These are phyloP conservation scores for Sander vitreus DNA, from an alignment of 2,113 vertebrate genomes.

Conservation along the genomic window DNA sequence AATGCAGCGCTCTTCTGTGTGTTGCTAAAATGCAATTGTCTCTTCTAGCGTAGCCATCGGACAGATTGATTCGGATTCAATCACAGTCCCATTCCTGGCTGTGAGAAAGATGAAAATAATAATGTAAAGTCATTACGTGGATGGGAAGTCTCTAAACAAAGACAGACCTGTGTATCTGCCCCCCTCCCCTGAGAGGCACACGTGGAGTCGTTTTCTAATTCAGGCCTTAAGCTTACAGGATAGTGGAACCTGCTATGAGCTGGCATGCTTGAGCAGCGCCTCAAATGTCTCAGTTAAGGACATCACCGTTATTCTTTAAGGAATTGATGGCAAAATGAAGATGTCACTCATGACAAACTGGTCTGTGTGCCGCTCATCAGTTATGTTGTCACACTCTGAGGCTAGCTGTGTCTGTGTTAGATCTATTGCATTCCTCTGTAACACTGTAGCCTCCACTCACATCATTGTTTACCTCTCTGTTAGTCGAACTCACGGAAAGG, in stretches of 20 bases:
- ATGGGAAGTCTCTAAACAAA: constrained; percentile 72
- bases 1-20: constrained; percentile 50
- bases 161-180: constrained; percentile 47
- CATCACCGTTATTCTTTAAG: constrained; percentile 62
- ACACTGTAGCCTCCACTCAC: constrained; percentile 32
- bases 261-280: constrained; percentile 51
- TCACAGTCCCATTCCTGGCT: constrained; percentile 40
- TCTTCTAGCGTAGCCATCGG: constrained; percentile 65
- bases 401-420: constrained; percentile 40
- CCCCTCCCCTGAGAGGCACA: constrained; percentile 32
- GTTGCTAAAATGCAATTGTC: constrained; percentile 72
- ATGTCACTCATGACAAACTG: constrained; percentile 83
- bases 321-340: constrained; percentile 78
- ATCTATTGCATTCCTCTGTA: constrained; percentile 43
- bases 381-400: constrained; percentile 72
- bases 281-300: constrained; percentile 68
- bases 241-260: constrained; percentile 21
- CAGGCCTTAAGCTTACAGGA: constrained; percentile 41
- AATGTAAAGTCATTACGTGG: constrained; percentile 72
- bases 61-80: constrained; percentile 76
- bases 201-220: constrained; percentile 55
- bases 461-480: constrained; percentile 62
- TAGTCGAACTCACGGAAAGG: constrained; percentile 33
- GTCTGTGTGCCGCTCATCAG: constrained; percentile 68
- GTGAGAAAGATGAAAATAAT: constrained; percentile 72